These are phyloP conservation scores for Oligia strigilis DNA, from an alignment of 2,888 invertebrate species.

Conservation along the genomic window DNA sequence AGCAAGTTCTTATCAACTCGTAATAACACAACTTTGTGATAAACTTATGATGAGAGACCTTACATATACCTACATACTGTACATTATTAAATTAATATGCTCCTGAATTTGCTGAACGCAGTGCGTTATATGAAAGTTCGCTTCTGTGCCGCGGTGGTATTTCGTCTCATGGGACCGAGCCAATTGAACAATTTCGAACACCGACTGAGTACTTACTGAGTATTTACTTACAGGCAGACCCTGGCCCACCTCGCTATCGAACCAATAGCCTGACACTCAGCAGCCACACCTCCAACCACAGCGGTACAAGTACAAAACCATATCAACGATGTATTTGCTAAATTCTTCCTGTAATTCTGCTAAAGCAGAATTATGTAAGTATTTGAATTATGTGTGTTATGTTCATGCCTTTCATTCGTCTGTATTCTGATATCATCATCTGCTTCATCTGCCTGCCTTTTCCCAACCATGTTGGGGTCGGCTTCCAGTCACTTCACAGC, in stretches of 20 bases:
- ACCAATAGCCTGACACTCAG: too few relatives aligned
- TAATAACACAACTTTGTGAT: slow-evolving; percentile 23
- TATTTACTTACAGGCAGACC: not conserved
- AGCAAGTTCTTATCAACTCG: slow-evolving; percentile 11
- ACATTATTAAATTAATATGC: not conserved
- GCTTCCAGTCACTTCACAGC: too few relatives aligned
- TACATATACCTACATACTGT: too few relatives aligned
- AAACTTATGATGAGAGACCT: slow-evolving; percentile 7
- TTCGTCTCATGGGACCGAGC: not conserved
- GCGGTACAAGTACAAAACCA: too few relatives aligned
- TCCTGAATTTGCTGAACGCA: not conserved
- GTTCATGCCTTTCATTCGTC: too few relatives aligned
- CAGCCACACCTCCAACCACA: too few relatives aligned
- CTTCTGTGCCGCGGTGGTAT: not conserved
- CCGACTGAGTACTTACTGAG: not conserved
- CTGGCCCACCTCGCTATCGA: too few relatives aligned
- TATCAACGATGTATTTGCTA: not conserved
- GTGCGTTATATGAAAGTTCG: not conserved
- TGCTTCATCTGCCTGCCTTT: too few relatives aligned
- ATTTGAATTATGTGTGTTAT: too few relatives aligned
- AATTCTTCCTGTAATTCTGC: not conserved
- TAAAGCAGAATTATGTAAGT: not conserved
- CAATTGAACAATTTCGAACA: not conserved
- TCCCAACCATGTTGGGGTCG: too few relatives aligned
- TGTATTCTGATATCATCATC: too few relatives aligned